A percentile compares a stretch with the other conserved stretches of the same genome.
These are phyloP conservation scores for Euphonia xanthogaster DNA, from an alignment of 2,797 vertebrate genomes.

Conservation along the genomic window DNA sequence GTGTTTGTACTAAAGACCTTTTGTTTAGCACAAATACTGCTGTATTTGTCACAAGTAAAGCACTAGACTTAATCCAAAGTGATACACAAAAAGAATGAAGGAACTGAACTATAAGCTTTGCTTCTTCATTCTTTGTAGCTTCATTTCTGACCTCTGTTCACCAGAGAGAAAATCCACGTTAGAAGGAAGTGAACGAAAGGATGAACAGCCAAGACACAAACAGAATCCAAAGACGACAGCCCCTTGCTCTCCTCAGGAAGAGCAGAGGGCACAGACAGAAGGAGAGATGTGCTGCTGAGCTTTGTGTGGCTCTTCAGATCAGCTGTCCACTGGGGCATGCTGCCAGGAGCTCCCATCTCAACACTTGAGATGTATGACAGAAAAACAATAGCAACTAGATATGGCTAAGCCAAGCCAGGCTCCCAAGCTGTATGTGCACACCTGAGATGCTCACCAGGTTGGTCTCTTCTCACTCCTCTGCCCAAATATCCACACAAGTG, in stretches of 20 bases:
- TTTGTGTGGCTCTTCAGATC: not conserved
- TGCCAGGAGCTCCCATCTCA: not conserved
- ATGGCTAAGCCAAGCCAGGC: not conserved
- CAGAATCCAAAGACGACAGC: not conserved
- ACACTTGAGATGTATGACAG: not conserved
- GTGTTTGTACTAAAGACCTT: not conserved
- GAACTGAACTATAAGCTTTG: not conserved
- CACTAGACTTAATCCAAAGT: not conserved
- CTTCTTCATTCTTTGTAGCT: not conserved
- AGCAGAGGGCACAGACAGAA: not conserved
- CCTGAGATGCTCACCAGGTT: not conserved
- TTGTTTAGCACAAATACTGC: not conserved
- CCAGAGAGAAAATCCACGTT: not conserved
- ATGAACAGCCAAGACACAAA: not conserved
- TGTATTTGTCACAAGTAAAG: not conserved
- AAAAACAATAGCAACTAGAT: not conserved
- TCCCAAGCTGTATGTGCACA: accelerated
- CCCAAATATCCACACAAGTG: not conserved
- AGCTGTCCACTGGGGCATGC: not conserved
- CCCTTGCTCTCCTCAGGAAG: not conserved
- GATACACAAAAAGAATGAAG: not conserved
- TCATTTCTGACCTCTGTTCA: not conserved
- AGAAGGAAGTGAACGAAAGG: not conserved
- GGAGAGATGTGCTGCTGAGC: not conserved
- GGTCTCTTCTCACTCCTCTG: not conserved